Conservation (phyloP, 1,140 invertebrate genomes). For the Drosophila tsacasi region DNA sequence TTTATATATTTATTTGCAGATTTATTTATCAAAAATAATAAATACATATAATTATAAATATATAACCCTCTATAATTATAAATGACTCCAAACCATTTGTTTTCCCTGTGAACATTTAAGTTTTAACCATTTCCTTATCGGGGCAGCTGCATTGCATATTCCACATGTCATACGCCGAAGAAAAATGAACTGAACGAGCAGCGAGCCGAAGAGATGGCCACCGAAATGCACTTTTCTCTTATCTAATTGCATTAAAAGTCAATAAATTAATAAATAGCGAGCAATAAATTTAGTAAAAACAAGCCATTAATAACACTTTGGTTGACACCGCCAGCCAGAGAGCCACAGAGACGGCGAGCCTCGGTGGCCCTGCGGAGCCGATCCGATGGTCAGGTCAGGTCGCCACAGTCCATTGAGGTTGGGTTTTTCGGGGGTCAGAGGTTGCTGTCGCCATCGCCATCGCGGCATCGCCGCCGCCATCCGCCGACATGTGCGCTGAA, state of each 20-base stretch:
- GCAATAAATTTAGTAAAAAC: conserved; percentile 84
- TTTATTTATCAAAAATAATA: not conserved
- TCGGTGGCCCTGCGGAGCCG: conserved; percentile 21
- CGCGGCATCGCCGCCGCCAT: conserved; percentile 13
- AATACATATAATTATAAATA: not conserved
- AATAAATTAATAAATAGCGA: conserved; percentile 82
- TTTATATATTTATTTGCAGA: too few species aligned
- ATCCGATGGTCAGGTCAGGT: conserved; percentile 60
- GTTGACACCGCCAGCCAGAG: conserved; percentile 62
- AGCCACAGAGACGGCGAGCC: conserved; percentile 9
- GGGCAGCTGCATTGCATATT: conserved; percentile 58
- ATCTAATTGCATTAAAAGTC: conserved; percentile 82
- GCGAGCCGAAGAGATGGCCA: conserved; percentile 32
- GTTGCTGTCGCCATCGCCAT: conserved; percentile 44
- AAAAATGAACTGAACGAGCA: conserved; percentile 55
- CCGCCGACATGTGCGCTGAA: conserved; percentile 48
- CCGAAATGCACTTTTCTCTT: conserved; percentile 77
- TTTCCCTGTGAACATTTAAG: conserved; percentile 4
- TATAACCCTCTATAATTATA: not conserved
- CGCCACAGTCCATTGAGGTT: conserved; percentile 23
- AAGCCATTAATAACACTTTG: conserved; percentile 83
- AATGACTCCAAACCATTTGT: not conserved
- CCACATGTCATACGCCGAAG: conserved; percentile 64
- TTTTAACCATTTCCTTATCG: conserved; percentile 57
- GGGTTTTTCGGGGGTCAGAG: conserved; percentile 43